These are phyloP conservation scores for Macquaria ambigua DNA, from an alignment of 2,113 vertebrate genomes.

Conservation along the genomic window DNA sequence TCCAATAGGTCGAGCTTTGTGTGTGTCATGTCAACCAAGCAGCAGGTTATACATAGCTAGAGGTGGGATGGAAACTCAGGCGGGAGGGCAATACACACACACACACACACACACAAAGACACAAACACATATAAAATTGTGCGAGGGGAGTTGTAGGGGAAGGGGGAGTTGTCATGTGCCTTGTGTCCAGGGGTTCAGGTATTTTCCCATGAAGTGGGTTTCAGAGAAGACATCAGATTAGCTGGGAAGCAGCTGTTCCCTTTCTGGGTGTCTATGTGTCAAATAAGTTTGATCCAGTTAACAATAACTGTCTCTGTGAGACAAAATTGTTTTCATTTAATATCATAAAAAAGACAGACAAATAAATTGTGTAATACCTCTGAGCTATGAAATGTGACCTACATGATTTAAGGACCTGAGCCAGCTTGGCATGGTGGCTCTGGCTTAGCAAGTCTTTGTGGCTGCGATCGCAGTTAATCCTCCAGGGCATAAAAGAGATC, in stretches of 20 bases:
- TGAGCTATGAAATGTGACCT: neutral
- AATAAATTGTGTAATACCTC: neutral
- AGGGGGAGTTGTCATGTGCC: conserved; percentile 41
- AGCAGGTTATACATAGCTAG: conserved; percentile 45
- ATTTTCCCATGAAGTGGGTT: conserved; percentile 25
- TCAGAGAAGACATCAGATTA: neutral
- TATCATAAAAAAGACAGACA: neutral
- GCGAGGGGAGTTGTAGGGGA: neutral
- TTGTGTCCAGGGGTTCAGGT: neutral
- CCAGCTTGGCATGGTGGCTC: neutral
- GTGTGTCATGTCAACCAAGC: conserved; percentile 57
- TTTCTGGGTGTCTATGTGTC: neutral
- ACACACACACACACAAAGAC: neutral
- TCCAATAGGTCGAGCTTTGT: conserved; percentile 17
- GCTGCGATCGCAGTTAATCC: neutral
- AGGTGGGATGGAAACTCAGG: conserved; percentile 76
- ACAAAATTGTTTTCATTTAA: neutral
- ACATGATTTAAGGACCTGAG: neutral
- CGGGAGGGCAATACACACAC: conserved; percentile 17
- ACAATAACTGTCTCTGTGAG: neutral
- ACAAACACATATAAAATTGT: neutral
- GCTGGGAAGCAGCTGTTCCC: neutral
- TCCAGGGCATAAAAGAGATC: neutral
- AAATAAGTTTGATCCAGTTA: neutral
- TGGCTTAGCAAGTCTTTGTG: neutral